These are phyloP conservation scores for Oryctolagus cuniculus DNA, from an alignment of 2,113 vertebrate species.

Conservation along the genomic window DNA sequence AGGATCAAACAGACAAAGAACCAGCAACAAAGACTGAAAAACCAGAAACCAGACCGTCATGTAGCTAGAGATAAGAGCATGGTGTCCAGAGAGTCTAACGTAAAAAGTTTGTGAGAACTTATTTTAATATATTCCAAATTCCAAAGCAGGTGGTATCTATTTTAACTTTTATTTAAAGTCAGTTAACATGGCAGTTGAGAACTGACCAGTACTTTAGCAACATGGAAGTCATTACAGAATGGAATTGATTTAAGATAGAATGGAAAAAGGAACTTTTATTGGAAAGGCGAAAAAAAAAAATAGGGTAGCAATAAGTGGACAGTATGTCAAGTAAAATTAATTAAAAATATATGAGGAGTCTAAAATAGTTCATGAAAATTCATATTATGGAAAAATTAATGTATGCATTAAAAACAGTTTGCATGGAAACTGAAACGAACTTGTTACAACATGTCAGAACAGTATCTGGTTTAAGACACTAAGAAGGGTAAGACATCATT, in stretches of 20 bases:
- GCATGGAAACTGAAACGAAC: too few species aligned
- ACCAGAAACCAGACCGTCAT: background rate
- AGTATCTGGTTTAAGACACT: too few species aligned
- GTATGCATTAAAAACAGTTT: too few species aligned
- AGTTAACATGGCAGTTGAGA: background rate
- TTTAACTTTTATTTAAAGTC: background rate
- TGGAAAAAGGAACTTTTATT: background rate
- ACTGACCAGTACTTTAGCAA: background rate
- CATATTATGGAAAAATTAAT: too few species aligned
- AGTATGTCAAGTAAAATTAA: background rate
- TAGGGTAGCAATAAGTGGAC: background rate
- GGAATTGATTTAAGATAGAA: background rate
- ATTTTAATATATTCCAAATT: too few species aligned
- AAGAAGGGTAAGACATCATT: too few species aligned
- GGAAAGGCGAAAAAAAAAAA: background rate
- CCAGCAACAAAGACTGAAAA: background rate
- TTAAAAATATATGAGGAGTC: background rate
- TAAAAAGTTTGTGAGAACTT: background rate
- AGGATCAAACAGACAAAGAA: background rate
- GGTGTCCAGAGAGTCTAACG: background rate
- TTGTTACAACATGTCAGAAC: too few species aligned
- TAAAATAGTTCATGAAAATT: too few species aligned
- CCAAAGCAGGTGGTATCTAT: background rate
- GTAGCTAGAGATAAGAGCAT: background rate
- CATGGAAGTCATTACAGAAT: background rate